Evolutionary conservation across 1,140 invertebrate species (phyloP), one percentile per base, ranked within the genome.

Genomic region (Octopus sinensis): DNA sequence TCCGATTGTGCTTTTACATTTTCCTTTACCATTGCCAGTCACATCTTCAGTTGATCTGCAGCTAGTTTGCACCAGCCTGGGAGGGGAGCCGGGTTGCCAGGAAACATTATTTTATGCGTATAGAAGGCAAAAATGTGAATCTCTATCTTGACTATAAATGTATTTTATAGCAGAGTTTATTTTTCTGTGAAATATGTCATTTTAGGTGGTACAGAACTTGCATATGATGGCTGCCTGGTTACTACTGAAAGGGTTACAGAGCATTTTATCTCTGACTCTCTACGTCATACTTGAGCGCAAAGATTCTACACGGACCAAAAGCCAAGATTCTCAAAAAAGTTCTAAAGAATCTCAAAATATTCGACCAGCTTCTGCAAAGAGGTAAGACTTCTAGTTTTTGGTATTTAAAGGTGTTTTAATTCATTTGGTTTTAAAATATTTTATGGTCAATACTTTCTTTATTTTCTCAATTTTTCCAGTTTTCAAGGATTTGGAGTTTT

Each of bases 221-320:
- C 91, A 96, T 76, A 93, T 96, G 88, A 94, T 96, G 84, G 96
- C 95, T 9, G 94, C 95, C 0, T 97, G 96, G 96, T 92, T 97
- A 52, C 89, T 97, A 17, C 92, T 96, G 23, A 94, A 94, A 80
- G 96, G 96, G 10, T 91, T 97, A n/a, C 96, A 97, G 89, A 92
- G 93, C 56, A 88, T 91, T 56, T 80, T 91, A 62, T 84, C 84
- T 53, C 84, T 91, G 71, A 90, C 88, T n/a, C 90, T 89, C 23
- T 83, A 86, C 6, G 84, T 85, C 76, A 87, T 90, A 5, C 82
- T 88, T 52, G 89, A 91, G 75, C 88, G 88, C 76, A 88, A 87
- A 80, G 88, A 89, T 23, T 83, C 84, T 1, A 80, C 73, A 13
- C 86, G 85, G 82, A 79, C 83, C 73, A 87, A 83, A 54, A 75